Evolutionary conservation across 2,888 invertebrate genomes (phyloP).

Genomic region (Philereme vetulata): DNA sequence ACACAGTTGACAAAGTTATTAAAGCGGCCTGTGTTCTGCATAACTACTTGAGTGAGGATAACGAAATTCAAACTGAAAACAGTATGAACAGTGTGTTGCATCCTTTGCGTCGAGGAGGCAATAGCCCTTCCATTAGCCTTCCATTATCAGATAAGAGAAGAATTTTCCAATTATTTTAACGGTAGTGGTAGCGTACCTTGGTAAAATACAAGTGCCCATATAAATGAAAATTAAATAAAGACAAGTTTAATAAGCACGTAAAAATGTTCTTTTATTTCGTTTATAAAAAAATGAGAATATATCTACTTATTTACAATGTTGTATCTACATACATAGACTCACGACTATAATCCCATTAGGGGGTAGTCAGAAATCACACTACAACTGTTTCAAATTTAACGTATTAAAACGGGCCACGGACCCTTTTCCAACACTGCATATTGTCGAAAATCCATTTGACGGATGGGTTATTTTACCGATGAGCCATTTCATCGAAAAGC

Average conservation of each 20-base stretch:
- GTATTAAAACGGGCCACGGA: no score
- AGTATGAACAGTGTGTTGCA: slow-evolving; percentile 23
- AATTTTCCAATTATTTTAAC: slow-evolving; percentile 18
- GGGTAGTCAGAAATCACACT: no score
- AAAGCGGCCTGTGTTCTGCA: slow-evolving; percentile 13
- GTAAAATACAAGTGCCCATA: slow-evolving; percentile 27
- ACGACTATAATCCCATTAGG: slow-evolving; percentile 7
- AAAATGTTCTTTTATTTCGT: slow-evolving; percentile 13
- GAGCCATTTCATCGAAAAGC: no score
- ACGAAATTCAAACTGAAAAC: slow-evolving; percentile 22
- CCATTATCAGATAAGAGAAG: slow-evolving; percentile 23
- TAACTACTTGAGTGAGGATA: slow-evolving; percentile 19
- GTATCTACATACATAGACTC: slow-evolving; percentile 1
- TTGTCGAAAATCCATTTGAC: no score
- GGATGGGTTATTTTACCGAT: no score
- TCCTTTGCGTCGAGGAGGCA: slow-evolving; percentile 23
- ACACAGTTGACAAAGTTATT: slow-evolving; percentile 15
- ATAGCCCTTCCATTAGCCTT: slow-evolving; percentile 11
- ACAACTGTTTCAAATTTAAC: no score
- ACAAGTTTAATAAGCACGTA: slow-evolving; percentile 26
- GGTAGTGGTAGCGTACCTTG: slow-evolving; percentile 24
- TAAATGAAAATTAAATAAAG: slow-evolving; percentile 24
- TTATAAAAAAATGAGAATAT: slow-evolving; percentile 6
- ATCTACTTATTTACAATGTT: not conserved
- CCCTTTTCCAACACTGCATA: no score